Evolutionary conservation across 37 sponge, comb jelly and placozoan species (phyloP).

Genomic region (Corticium candelabrum): DNA sequence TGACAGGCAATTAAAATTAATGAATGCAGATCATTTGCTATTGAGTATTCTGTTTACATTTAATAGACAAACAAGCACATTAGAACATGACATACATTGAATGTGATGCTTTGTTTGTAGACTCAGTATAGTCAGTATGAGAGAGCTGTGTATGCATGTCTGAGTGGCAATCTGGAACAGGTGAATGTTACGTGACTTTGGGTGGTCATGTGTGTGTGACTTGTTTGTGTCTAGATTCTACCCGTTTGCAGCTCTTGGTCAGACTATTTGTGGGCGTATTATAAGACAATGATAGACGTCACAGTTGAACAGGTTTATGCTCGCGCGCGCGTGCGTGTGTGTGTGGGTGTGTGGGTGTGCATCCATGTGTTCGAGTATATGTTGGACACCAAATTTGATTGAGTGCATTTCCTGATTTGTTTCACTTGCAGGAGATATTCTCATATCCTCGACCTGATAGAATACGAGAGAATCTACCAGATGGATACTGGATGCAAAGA

Average conservation of each 20-base stretch:
- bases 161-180: slow-evolving; percentile 72
- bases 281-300: slow-evolving; percentile 81
- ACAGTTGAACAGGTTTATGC: slow-evolving; percentile 37
- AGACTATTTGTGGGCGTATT: slow-evolving; percentile 91
- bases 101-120: slow-evolving; percentile 22
- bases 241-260: slow-evolving; percentile 76
- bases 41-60: no score
- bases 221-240: slow-evolving; percentile 30
- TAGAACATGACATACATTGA: not conserved
- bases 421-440: not conserved
- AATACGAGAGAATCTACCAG: not conserved
- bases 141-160: slow-evolving; percentile 76
- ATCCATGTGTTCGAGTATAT: not conserved
- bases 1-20: no score
- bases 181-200: slow-evolving; percentile 21
- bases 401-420: not conserved
- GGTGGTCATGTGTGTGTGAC: not conserved
- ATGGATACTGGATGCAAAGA: no score
- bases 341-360: no score
- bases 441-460: not conserved
- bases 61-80: no score
- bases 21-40: no score
- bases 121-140: slow-evolving; percentile 54
- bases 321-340: no score
- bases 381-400: not conserved